A percentile compares a stretch with the other conserved stretches of the same genome.
Evolutionary conservation across 2,113 vertebrate genomes (phyloP).

Genomic region (Lampris megalopsis): DNA sequence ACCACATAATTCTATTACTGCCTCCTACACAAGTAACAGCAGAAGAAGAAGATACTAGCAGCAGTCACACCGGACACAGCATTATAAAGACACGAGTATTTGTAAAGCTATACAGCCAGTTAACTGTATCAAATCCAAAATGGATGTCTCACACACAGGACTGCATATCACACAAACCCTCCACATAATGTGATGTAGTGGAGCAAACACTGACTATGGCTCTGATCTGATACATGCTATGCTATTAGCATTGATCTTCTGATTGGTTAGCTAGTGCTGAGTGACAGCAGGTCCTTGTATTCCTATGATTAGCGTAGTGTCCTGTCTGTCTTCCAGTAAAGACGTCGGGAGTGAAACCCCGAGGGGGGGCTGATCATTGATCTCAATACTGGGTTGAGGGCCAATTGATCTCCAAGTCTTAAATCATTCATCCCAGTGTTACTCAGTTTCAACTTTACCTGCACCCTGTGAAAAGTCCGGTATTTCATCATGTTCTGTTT

Average conservation of each 20-base stretch:
- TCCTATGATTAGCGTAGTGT: slow-evolving; percentile 3
- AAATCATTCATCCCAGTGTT: slow-evolving; percentile 65
- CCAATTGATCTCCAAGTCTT: slow-evolving; percentile 38
- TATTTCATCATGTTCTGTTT: neutral
- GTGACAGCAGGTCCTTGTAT: slow-evolving; percentile 42
- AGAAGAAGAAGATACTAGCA: slow-evolving; percentile 27
- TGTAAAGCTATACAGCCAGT: slow-evolving; percentile 16
- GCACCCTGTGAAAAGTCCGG: slow-evolving; percentile 1
- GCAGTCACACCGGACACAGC: slow-evolving; percentile 46
- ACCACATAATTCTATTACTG: slow-evolving; percentile 18
- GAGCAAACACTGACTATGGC: neutral
- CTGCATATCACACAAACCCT: neutral
- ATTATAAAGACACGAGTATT: slow-evolving; percentile 33
- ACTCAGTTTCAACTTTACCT: slow-evolving; percentile 37
- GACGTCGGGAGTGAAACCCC: slow-evolving; percentile 41
- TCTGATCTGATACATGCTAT: slow-evolving; percentile 26
- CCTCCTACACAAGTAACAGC: slow-evolving; percentile 2
- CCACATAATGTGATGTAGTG: neutral
- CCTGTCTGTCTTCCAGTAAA: slow-evolving; percentile 60
- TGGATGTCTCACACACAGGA: neutral
- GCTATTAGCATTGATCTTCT: slow-evolving; percentile 10
- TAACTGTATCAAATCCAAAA: slow-evolving; percentile 19
- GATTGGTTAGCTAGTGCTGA: slow-evolving; percentile 28
- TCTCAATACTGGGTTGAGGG: slow-evolving; percentile 63
- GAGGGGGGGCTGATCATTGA: slow-evolving; percentile 59